A percentile compares a stretch with the other conserved stretches of the same genome.
Evolutionary conservation across 2,797 vertebrate species (phyloP).

Genomic region (Betta splendens): DNA sequence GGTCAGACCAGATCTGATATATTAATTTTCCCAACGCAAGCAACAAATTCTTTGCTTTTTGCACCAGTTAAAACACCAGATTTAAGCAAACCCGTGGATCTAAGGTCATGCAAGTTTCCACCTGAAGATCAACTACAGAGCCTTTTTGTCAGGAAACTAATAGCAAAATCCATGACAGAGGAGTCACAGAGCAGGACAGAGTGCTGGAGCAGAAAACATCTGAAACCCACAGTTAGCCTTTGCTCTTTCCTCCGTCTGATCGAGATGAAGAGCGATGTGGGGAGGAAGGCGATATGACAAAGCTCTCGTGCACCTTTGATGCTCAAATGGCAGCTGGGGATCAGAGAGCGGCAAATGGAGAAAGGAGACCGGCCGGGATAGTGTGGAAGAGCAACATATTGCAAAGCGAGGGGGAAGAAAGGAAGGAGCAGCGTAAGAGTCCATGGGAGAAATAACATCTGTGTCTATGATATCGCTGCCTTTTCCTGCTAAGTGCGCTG

Average conservation of each 20-base stretch:
- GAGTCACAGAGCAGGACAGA: neutral
- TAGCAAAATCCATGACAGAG: slow-evolving; percentile 7
- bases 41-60: too few species aligned
- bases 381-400: slow-evolving; percentile 38
- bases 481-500: slow-evolving; percentile 35
- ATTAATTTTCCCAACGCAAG: too few species aligned
- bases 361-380: slow-evolving; percentile 50
- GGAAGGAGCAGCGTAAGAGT: slow-evolving; percentile 25
- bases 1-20: too few species aligned
- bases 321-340: slow-evolving; percentile 73
- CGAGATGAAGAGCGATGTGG: slow-evolving; percentile 68
- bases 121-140: slow-evolving; percentile 9
- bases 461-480: slow-evolving; percentile 15
- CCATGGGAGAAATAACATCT: slow-evolving; percentile 16
- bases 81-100: neutral
- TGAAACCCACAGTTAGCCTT: slow-evolving; percentile 67
- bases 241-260: slow-evolving; percentile 63
- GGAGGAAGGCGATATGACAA: slow-evolving; percentile 65
- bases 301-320: slow-evolving; percentile 78
- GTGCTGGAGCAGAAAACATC: slow-evolving; percentile 1
- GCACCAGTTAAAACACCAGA: too few species aligned
- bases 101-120: slow-evolving; percentile 5
- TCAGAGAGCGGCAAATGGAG: slow-evolving; percentile 59
- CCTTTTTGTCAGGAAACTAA: slow-evolving; percentile 30
- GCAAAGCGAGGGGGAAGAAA: slow-evolving; percentile 14